phyloP scores from a whole-genome alignment of 2,888 invertebrate genomes.

The Sycophila texana region DNA sequence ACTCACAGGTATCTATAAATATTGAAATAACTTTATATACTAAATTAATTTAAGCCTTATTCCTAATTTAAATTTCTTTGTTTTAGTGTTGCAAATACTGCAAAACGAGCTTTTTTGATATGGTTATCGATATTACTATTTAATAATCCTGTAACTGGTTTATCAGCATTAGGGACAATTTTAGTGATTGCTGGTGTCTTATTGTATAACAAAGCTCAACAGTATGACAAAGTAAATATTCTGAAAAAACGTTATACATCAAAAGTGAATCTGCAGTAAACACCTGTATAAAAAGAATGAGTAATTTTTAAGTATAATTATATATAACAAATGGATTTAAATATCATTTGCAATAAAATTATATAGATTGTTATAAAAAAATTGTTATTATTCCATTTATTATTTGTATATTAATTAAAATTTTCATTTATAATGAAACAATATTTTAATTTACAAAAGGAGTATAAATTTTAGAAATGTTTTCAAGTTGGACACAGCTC shows the following conservation, averaged over 20 bases:
- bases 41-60: neutral
- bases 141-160: slow-evolving; percentile 84
- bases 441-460: too few species aligned
- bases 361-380: too few species aligned
- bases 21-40: neutral
- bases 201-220: slow-evolving; percentile 84
- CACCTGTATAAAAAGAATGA: too few species aligned
- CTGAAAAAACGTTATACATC: slow-evolving; percentile 65
- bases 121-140: slow-evolving; percentile 86
- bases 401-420: too few species aligned
- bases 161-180: slow-evolving; percentile 84
- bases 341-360: too few species aligned
- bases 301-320: too few species aligned
- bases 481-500: too few species aligned
- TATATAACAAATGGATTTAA: too few species aligned
- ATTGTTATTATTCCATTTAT: too few species aligned
- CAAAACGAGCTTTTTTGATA: slow-evolving; percentile 86
- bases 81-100: slow-evolving; percentile 86
- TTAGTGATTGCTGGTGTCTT: slow-evolving; percentile 85
- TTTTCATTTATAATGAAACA: slow-evolving; percentile 19
- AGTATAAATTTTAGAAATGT: too few species aligned
- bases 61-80: slow-evolving; percentile 16
- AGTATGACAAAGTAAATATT: slow-evolving; percentile 76
- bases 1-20: slow-evolving; percentile 81
- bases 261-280: slow-evolving; percentile 72